phyloP scores from a whole-genome alignment of 2,888 invertebrate genomes.

The Athetis lepigone region DNA sequence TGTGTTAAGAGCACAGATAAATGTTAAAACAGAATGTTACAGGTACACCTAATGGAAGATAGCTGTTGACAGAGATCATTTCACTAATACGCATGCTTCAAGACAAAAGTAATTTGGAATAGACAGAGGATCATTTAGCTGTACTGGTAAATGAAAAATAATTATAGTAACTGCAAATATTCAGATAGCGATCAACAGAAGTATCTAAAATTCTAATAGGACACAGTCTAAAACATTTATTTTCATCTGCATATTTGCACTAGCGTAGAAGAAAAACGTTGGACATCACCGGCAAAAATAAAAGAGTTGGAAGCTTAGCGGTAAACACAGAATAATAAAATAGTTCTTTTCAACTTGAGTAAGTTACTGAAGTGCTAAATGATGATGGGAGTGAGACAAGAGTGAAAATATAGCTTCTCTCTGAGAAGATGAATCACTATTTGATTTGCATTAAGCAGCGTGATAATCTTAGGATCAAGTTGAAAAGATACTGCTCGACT shows the following conservation, averaged over 20 bases:
- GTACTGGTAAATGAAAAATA: slow-evolving; percentile 38
- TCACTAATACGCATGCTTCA: slow-evolving; percentile 59
- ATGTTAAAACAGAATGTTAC: slow-evolving; percentile 53
- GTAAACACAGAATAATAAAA: slow-evolving; percentile 64
- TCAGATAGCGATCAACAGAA: slow-evolving; percentile 46
- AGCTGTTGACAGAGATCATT: slow-evolving; percentile 41
- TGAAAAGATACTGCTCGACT: slow-evolving; percentile 80
- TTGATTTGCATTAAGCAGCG: slow-evolving; percentile 69
- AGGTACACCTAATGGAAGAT: slow-evolving; percentile 41
- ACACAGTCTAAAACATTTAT: slow-evolving; percentile 26
- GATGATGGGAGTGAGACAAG: slow-evolving; percentile 64
- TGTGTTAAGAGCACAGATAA: slow-evolving; percentile 56
- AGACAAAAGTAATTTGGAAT: slow-evolving; percentile 42
- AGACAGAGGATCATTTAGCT: slow-evolving; percentile 35
- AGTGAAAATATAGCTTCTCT: slow-evolving; percentile 53
- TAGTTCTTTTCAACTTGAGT: slow-evolving; percentile 84
- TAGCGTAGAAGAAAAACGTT: slow-evolving; percentile 49
- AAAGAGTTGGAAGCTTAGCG: slow-evolving; percentile 69
- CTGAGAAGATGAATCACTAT: slow-evolving; percentile 47
- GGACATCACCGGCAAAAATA: slow-evolving; percentile 54
- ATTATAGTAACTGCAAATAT: slow-evolving; percentile 58
- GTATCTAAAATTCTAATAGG: slow-evolving; percentile 15
- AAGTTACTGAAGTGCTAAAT: slow-evolving; percentile 64
- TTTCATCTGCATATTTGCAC: slow-evolving; percentile 59
- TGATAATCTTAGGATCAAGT: slow-evolving; percentile 76